Percentiles rank a stretch among this genome's conserved stretches.
Conservation (phyloP, 2,113 vertebrate genomes). For the Coryphaenoides rupestris region DNA sequence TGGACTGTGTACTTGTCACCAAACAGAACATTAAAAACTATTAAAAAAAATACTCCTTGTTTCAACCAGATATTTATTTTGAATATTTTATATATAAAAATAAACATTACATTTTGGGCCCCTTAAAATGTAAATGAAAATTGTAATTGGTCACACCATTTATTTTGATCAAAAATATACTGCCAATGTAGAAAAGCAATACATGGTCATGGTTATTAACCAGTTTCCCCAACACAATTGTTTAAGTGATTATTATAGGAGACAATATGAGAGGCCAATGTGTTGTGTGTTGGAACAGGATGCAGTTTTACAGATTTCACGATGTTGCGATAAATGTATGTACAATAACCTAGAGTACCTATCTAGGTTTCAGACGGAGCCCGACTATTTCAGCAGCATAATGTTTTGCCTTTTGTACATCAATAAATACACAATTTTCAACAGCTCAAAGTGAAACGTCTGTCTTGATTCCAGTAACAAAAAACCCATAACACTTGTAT, state of each 20-base stretch:
- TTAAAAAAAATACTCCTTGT: constrained; percentile 15
- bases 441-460: constrained; percentile 41
- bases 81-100: constrained; percentile 24
- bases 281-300: constrained; percentile 1
- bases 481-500: not conserved
- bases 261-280: not conserved
- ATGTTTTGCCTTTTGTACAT: constrained; percentile 81
- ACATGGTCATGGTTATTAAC: constrained; percentile 38
- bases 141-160: not conserved
- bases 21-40: not conserved
- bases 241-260: not conserved
- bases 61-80: constrained; percentile 68
- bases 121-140: no score
- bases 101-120: no score
- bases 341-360: constrained; percentile 17
- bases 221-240: not conserved
- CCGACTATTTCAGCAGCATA: constrained; percentile 73
- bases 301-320: constrained; percentile 34
- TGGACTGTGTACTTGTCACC: constrained; percentile 30
- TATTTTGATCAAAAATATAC: not conserved
- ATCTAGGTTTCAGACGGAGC: constrained; percentile 70
- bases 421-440: constrained; percentile 81
- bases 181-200: constrained; percentile 23
- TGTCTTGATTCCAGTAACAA: constrained; percentile 14
- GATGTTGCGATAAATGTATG: constrained; percentile 23